A percentile compares a stretch with the other conserved stretches of the same genome.
Evolutionary conservation across 2,797 vertebrate genomes (phyloP).

Genomic region (Falco berigora): DNA sequence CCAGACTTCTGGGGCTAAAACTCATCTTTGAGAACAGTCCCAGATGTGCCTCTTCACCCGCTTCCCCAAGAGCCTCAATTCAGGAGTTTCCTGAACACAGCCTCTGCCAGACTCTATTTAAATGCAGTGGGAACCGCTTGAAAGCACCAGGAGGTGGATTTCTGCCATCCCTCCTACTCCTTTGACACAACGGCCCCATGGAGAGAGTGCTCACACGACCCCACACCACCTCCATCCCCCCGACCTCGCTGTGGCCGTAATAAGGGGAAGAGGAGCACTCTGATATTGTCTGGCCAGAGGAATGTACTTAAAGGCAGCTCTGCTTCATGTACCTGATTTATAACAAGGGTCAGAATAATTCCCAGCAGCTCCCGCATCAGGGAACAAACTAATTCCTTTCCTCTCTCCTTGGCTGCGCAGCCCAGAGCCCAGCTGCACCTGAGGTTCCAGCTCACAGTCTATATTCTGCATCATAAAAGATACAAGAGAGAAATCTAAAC

Average conservation of each 20-base stretch:
- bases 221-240: background rate
- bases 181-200: background rate
- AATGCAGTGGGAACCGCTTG: background rate
- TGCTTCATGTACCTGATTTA: constrained; percentile 1
- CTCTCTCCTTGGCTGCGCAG: background rate
- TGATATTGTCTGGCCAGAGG: background rate
- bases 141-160: background rate
- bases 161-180: background rate
- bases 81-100: background rate
- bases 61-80: background rate
- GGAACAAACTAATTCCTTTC: constrained; percentile 52
- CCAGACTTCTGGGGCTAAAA: background rate
- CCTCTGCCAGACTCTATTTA: background rate
- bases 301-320: background rate
- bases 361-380: constrained; percentile 11
- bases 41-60: background rate
- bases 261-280: background rate
- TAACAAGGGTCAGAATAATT: constrained; percentile 23
- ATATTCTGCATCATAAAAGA: constrained; percentile 60
- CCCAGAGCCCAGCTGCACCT: constrained; percentile 2
- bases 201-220: background rate
- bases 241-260: background rate
- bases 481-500: constrained; percentile 64
- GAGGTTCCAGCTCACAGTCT: constrained; percentile 44
- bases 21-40: background rate